These are phyloP conservation scores for Ptilorrhoa leucosticta DNA, from an alignment of 2,113 vertebrate genomes.

Conservation along the genomic window DNA sequence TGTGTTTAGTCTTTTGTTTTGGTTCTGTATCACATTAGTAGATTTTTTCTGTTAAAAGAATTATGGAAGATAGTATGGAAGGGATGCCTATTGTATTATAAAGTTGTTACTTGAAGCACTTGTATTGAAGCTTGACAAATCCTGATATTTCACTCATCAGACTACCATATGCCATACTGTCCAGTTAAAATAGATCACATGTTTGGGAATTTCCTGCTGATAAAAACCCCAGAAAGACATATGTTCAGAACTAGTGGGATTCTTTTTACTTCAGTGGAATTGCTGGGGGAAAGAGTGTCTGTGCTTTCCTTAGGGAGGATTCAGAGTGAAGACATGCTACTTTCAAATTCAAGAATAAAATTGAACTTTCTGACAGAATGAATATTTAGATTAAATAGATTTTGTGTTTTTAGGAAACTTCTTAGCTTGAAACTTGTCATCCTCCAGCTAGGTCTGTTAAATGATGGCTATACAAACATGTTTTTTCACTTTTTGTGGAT, in stretches of 20 bases:
- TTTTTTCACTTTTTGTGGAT: background rate
- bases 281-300: background rate
- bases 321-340: rapidly evolving
- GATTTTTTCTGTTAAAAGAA: background rate
- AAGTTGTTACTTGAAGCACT: background rate
- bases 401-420: background rate
- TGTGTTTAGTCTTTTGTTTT: background rate
- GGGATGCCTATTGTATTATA: background rate
- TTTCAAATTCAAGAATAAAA: background rate
- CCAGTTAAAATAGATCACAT: background rate
- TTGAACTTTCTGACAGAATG: background rate
- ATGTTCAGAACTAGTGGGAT: background rate
- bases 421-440: background rate
- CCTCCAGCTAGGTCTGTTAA: background rate
- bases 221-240: background rate
- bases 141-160: background rate
- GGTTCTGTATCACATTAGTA: background rate
- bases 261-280: background rate
- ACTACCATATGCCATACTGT: background rate
- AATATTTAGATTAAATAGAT: background rate
- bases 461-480: background rate
- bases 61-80: background rate
- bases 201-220: background rate
- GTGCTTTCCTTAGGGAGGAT: background rate
- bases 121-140: background rate